Evolutionary conservation across 2,113 vertebrate genomes (phyloP).

Genomic region (Montifringilla adamsi): DNA sequence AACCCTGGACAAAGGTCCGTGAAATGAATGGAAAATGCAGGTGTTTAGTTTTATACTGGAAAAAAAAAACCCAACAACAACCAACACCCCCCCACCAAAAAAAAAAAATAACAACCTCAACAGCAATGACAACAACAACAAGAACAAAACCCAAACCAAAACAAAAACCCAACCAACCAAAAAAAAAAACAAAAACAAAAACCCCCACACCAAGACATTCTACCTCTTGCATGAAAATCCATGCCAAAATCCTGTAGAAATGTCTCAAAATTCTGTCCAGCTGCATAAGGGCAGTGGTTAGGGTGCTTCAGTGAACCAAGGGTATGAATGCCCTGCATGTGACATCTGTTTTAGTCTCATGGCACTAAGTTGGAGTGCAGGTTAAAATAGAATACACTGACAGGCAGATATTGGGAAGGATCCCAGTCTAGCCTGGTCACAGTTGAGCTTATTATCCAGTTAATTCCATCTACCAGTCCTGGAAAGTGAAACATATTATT

Average conservation of each 20-base stretch:
- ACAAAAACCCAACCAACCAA: too few relatives aligned
- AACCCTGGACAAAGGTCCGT: not conserved
- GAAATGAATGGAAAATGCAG: not conserved
- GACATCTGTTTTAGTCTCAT: not conserved
- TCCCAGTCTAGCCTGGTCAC: not conserved
- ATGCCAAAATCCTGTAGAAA: not conserved
- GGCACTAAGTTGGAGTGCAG: not conserved
- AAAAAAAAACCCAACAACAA: not conserved
- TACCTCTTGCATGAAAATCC: not conserved
- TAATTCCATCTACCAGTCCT: not conserved
- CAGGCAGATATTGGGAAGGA: not conserved
- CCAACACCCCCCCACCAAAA: too few relatives aligned
- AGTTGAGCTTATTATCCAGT: not conserved
- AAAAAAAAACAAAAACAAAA: not conserved
- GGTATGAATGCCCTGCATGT: not conserved
- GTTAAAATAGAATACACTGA: not conserved
- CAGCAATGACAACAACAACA: too few relatives aligned
- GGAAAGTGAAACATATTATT: not conserved
- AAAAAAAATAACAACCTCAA: not conserved
- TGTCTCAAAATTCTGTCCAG: not conserved
- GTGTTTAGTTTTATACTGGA: accelerated
- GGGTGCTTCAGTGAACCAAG: not conserved
- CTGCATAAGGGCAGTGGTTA: not conserved
- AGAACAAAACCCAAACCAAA: too few relatives aligned
- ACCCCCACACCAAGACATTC: not conserved